These are phyloP conservation scores for Nomada ruficornis DNA, from an alignment of 2,888 invertebrate genomes.

Conservation along the genomic window DNA sequence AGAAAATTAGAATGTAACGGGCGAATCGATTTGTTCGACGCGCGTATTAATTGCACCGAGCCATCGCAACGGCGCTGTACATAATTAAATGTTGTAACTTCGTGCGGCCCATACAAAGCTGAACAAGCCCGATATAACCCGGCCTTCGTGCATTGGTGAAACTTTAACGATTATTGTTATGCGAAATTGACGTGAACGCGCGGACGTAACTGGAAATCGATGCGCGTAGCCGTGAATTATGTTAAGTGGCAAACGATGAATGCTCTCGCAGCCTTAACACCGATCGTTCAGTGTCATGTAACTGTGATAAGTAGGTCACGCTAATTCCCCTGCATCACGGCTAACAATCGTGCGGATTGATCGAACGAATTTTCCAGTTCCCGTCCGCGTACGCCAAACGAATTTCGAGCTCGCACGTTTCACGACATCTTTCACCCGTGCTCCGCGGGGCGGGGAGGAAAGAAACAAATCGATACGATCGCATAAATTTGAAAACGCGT, in stretches of 20 bases:
- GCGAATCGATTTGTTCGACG: not conserved
- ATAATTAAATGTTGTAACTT: conserved; percentile 38
- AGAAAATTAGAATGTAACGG: too few species aligned
- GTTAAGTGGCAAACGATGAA: conserved; percentile 57
- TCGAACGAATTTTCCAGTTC: conserved; percentile 40
- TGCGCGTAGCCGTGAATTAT: conserved; percentile 46
- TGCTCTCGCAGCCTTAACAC: conserved; percentile 38
- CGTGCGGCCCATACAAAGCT: not conserved
- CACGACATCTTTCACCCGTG: not conserved
- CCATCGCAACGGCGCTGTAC: not conserved
- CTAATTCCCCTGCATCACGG: conserved; percentile 43
- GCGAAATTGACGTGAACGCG: conserved; percentile 30
- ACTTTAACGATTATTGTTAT: conserved; percentile 45
- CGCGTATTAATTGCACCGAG: conserved; percentile 6
- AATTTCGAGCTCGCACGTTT: not conserved
- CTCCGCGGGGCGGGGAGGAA: not conserved
- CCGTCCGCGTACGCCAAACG: not conserved
- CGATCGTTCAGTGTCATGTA: conserved; percentile 47
- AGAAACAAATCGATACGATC: not conserved
- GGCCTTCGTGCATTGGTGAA: not conserved
- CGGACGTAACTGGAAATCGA: conserved; percentile 51
- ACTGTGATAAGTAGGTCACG: conserved; percentile 56
- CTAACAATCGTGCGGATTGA: conserved; percentile 23
- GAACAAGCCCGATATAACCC: not conserved
- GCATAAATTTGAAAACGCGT: not conserved